Base-by-base conservation (phyloP, 2,888 invertebrate species). In the Escarpia spicata region DNA sequence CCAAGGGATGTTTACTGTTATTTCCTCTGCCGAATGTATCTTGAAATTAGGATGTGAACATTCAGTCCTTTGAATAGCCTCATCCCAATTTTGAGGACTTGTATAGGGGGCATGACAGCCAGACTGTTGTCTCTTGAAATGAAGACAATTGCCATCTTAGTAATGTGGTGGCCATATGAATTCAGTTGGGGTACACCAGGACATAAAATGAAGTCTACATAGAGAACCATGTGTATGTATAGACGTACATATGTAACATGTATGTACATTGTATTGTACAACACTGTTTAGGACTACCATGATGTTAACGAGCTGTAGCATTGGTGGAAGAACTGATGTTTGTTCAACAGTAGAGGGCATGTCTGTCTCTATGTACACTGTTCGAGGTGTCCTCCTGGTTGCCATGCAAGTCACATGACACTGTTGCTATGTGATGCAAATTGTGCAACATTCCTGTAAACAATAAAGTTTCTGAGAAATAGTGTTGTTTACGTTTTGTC, bases 381-480 rank as follows among this genome's bases (percentile, higher is more conserved):
- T 75, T 75, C 4, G n/a, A 75, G 0, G 75, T 75, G 75, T 75
- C 75, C 37, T 37, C 37, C 26, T 26, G 75, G 75, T 75, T 75
- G 75, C 26, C 75, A 75, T 52, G 52, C 52, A 52, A 52, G 10
- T 52, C 52, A 52, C 52, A 52, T 75, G 75, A 75, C 75, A 75
- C 75, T 75, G n/a, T 75, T 75, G 75, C 75, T 26, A 75, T 75
- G 75, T 75, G 75, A 75, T 26, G 75, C 75, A 75, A 75, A 75
- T 75, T 75, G 75, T 75, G 75, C 75, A 75, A 75, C 75, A 75
- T 75, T 75, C 75, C 75, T 26, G 75, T 26, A 75, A n/a, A 75
- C n/a, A 75, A 75, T 75, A 75, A 75, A 75, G 75, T 75, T 75
- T 75, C 75, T 75, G 75, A 75, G 75, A 75, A 75, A 26, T 75